Base-by-base conservation (phyloP, 2,888 invertebrate species). In the Drosophila dives region DNA sequence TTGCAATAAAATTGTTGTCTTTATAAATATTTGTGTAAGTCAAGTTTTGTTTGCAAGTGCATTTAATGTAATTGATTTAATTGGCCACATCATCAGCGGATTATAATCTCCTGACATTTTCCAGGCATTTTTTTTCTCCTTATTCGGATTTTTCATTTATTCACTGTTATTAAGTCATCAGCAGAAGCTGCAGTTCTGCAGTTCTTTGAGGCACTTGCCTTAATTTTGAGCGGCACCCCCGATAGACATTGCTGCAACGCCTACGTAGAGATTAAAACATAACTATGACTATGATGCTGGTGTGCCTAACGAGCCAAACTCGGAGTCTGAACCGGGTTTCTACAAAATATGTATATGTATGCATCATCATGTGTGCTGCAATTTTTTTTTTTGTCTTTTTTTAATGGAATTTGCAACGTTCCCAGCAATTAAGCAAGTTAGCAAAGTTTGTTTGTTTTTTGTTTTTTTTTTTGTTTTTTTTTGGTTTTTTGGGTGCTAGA, bases 371-470 rank as follows among this genome's bases (percentile, higher is more conserved):
- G 55, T 59, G 64, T 69, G 40, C 55, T 23, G 29, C 5, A 29
- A 29, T 3, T 61, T 11, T 54, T 40, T 17, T 49, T n/a, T 12
- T 59, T 42, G 11, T 40, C 54, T 60, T 55, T 66, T 64, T 71
- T 72, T 83, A 77, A 81, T 86, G 86, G 83, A 86, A 86, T 83
- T 80, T 65, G 80, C 86, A 79, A 83, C 81, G 85, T 85, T 90
- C 86, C 89, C 89, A 86, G 81, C 90, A 90, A 90, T 88, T 90
- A 90, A 86, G 81, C 81, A 75, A 88, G 81, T 78, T 81, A 72
- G 64, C 75, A 78, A 80, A 78, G 80, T 78, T 77, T 77, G 74
- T 76, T 82, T 81, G 75, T 73, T 8, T 29, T 8, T 75, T 75
- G 75, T 69, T 77, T 83, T 82, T 72, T 75, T n/a, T 36, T 12